Evolutionary conservation across 2,888 invertebrate species (phyloP).

Genomic region (Apotomis betuletana): DNA sequence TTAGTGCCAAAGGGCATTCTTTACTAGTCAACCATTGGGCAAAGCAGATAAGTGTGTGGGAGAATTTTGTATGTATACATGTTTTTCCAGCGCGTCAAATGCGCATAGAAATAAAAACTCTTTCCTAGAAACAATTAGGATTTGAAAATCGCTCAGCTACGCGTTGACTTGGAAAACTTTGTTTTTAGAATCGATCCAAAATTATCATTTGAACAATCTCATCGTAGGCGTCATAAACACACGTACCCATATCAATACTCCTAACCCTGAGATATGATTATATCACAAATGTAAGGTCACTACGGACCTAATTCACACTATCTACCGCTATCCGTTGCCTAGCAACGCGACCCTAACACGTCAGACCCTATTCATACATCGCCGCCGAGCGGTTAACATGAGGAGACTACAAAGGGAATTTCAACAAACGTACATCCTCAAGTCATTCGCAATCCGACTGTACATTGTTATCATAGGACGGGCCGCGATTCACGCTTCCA

Average conservation of each 20-base stretch:
- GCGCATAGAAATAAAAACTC: no score
- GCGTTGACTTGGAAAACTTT: no score
- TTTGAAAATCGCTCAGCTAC: no score
- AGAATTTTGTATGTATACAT: no score
- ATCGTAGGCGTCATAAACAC: neutral
- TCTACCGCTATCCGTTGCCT: conserved; percentile 16
- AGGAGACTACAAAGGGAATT: conserved; percentile 56
- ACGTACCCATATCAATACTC: neutral
- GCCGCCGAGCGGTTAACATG: conserved; percentile 55
- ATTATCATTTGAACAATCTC: neutral
- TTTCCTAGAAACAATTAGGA: no score
- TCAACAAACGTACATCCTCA: conserved; percentile 47
- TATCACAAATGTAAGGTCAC: conserved; percentile 19
- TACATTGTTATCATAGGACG: conserved; percentile 51
- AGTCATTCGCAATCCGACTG: conserved; percentile 52
- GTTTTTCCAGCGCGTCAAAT: no score
- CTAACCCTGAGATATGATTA: conserved; percentile 17
- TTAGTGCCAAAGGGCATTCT: no score
- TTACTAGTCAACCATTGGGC: no score
- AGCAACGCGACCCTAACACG: conserved; percentile 51
- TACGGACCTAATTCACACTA: conserved; percentile 24
- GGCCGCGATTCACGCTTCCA: conserved; percentile 36
- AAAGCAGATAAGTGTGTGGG: no score
- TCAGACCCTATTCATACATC: conserved; percentile 64
- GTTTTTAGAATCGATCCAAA: neutral